Base-by-base conservation (phyloP, 35 echinoderm and acorn worm genomes). In the Ptychodera flava region DNA sequence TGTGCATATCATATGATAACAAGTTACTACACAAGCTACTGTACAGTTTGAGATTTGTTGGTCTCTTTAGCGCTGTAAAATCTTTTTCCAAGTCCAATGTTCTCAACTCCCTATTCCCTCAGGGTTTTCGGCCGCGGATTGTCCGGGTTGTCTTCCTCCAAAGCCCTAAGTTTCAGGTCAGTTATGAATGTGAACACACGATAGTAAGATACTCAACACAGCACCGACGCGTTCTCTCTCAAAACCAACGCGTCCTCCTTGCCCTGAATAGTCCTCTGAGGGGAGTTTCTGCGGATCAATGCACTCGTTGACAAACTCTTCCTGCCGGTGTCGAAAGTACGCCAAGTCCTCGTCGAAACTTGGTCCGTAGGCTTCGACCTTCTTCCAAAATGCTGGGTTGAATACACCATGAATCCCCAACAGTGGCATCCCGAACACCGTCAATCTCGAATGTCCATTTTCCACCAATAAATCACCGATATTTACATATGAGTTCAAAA, bases 331-430 rank as follows among this genome's bases (percentile, higher is more conserved):
- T 22, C 45, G 6, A 22, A 64, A 64, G 22, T 64, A 22, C 45
- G 45, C 45, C 45, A 64, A 64, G 45, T 64, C 45, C 22, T 64
- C 45, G 6, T 64, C 6, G 45, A 64, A 64, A 64, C 22, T 64
- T 64, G 45, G 45, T 28, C 96, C 96, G 84, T 90, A 99, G 0
- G 32, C 85, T 34, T 85, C 81, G 22, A 99, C 91, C 31, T 89
- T 91, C 36, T 35, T 77, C 96, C 96, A 99, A 32, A 99, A 94
- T 1, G 93, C 94, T 15, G 36, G 35, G 35, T 99, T 99, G 77
- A 94, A 94, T 36, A 90, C 34, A 27, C 94, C 85, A 37, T 94
- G 94, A 10, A 99, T 78, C 77, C 83, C 78, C 78, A 88, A n/a
- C n/a, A n/a, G n/a, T n/a, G n/a, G n/a, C n/a, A n/a, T n/a, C n/a